Evolutionary conservation across 2,797 vertebrate species (phyloP).

Genomic region (Spinibarbus caldwelli): DNA sequence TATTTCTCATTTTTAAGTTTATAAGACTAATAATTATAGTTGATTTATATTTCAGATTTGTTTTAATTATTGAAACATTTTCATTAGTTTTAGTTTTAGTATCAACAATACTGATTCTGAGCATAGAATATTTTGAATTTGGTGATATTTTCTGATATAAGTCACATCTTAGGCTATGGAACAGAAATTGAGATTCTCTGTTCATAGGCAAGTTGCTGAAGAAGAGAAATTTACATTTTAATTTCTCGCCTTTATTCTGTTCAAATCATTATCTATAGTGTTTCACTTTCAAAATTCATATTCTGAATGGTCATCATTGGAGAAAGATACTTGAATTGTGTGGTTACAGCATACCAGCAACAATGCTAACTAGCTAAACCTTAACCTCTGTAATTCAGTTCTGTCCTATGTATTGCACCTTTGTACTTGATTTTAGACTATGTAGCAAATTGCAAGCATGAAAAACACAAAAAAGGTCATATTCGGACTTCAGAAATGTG

Average conservation of each 20-base stretch:
- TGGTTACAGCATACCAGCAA: not conserved
- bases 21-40: too few relatives aligned
- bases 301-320: not conserved
- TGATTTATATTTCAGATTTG: too few relatives aligned
- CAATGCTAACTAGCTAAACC: too few relatives aligned
- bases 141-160: not conserved
- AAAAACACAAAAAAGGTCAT: not conserved
- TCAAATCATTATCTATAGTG: not conserved
- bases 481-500: not conserved
- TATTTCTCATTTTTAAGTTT: too few relatives aligned
- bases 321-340: not conserved
- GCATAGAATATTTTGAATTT: too few relatives aligned
- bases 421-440: not conserved
- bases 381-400: not conserved
- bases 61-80: too few relatives aligned
- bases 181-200: not conserved
- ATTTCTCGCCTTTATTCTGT: not conserved
- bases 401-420: not conserved
- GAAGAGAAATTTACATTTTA: not conserved
- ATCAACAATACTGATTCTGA: too few relatives aligned
- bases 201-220: too few relatives aligned
- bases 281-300: not conserved
- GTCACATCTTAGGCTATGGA: not conserved
- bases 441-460: not conserved
- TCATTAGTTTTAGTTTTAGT: too few relatives aligned